Base-by-base conservation (phyloP, 2,888 invertebrate species). In the Biston stratarius region DNA sequence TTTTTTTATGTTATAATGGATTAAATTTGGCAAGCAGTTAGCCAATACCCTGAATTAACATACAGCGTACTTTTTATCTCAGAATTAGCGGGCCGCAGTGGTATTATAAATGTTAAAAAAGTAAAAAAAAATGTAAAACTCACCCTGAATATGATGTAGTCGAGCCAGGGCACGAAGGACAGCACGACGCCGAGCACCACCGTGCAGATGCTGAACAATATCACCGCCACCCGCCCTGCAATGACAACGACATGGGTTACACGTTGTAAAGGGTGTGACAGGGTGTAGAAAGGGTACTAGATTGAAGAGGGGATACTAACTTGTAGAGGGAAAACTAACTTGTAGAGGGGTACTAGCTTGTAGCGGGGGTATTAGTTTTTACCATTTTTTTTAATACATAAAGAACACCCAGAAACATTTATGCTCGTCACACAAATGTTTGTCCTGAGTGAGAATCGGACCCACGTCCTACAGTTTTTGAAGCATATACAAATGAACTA, bases 101-200 rank as follows among this genome's bases (percentile, higher is more conserved):
- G 24, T 6, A 5, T 36, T n/a, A 8, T 12, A 14, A 6, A 6
- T 15, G n/a, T 15, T 1, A 45, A 14, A 6, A 14, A 45, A 0
- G 12, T 12, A 2, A 14, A 12, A 2, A 14, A 12, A 14, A 14
- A 14, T 12, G 6, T 24, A 6, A 5, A 11, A 33, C 90, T 89
- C 89, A 97, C 97, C 95, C 97, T 96, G 90, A 97, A 95, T 88
- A 98, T 96, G 80, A 97, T 95, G 90, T 97, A 97, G 87, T 98
- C 97, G 81, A 97, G 89, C 97, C 97, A 98, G 59, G 97, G 97
- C 85, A 97, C 97, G 76, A 97, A 97, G 36, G 97, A 96, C 72
- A 98, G 94, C 76, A 97, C 95, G 72, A 97, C 96, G 66, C 97
- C 97, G 79, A 95, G 82, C 5, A 96, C 96, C 80, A 98, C 95